Conservation (phyloP, 2,113 vertebrate genomes). For the Callopanchax toddi region DNA sequence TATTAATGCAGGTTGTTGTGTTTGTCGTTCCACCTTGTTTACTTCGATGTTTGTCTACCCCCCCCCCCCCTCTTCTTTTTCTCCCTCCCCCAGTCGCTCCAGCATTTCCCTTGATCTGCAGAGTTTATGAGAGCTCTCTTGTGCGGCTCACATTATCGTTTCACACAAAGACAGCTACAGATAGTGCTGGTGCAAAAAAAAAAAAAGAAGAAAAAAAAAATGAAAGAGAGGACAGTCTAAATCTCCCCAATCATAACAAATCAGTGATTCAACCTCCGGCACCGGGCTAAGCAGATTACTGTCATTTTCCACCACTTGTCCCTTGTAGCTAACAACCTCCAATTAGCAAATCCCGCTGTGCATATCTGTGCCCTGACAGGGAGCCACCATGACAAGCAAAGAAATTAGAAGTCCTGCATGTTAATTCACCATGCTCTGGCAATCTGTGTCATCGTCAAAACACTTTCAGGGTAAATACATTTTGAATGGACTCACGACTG, state of each 20-base stretch:
- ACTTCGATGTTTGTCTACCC: constrained; percentile 32
- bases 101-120: constrained; percentile 53
- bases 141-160: constrained; percentile 64
- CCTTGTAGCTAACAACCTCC: constrained; percentile 84
- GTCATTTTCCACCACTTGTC: constrained; percentile 84
- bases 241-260: constrained; percentile 81
- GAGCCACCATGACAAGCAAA: constrained; percentile 83
- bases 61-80: constrained; percentile 10
- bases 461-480: constrained; percentile 66
- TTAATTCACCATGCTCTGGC: constrained; percentile 78
- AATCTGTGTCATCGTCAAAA: constrained; percentile 78
- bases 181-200: constrained; percentile 66
- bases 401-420: constrained; percentile 80
- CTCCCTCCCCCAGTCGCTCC: constrained; percentile 35
- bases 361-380: constrained; percentile 81
- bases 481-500: constrained; percentile 56
- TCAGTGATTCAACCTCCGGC: constrained; percentile 76
- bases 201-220: constrained; percentile 31
- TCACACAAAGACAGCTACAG: constrained; percentile 64
- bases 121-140: constrained; percentile 60
- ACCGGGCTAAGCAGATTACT: constrained; percentile 83
- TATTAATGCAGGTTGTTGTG: constrained; percentile 7
- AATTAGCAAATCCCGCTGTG: constrained; percentile 85
- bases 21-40: constrained; percentile 47
- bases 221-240: constrained; percentile 68